Evolutionary conservation across 2,888 invertebrate genomes (phyloP).

Genomic region (Meiosimyza decipiens): DNA sequence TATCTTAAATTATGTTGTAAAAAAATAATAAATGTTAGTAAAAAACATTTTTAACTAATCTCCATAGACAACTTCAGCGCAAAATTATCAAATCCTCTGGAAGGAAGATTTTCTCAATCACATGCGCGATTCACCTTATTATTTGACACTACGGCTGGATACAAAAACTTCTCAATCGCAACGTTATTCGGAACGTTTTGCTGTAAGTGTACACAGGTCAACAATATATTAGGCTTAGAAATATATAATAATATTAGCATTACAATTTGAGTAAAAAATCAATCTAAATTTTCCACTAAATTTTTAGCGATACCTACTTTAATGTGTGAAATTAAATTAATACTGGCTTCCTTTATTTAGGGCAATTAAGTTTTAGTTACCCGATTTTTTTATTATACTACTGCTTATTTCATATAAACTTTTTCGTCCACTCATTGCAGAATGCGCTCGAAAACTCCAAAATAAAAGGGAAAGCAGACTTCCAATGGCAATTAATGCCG

Average conservation of each 20-base stretch:
- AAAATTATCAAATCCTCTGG: slow-evolving; percentile 77
- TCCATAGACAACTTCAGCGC: slow-evolving; percentile 69
- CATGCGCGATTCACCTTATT: slow-evolving; percentile 74
- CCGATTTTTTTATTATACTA: too few relatives aligned
- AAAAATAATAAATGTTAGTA: not conserved
- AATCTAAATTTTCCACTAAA: too few relatives aligned
- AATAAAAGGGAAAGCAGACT: slow-evolving; percentile 57
- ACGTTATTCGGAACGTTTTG: slow-evolving; percentile 53
- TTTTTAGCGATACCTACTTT: too few relatives aligned
- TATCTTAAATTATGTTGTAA: not conserved
- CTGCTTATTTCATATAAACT: too few relatives aligned
- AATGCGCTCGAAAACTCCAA: slow-evolving; percentile 56
- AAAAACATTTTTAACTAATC: too few relatives aligned
- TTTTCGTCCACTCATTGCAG: slow-evolving; percentile 43
- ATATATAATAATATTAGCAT: too few relatives aligned
- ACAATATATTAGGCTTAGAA: not conserved
- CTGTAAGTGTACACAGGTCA: slow-evolving; percentile 44
- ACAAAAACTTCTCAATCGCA: slow-evolving; percentile 40
- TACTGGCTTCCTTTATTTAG: too few relatives aligned
- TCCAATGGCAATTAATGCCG: slow-evolving; percentile 73
- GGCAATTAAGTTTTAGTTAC: too few relatives aligned
- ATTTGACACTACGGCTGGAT: slow-evolving; percentile 50
- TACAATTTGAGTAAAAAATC: not conserved
- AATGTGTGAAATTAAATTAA: too few relatives aligned
- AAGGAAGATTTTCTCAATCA: slow-evolving; percentile 79